These are phyloP conservation scores for Tipula confusa DNA, from an alignment of 2,888 invertebrate genomes.

Conservation along the genomic window DNA sequence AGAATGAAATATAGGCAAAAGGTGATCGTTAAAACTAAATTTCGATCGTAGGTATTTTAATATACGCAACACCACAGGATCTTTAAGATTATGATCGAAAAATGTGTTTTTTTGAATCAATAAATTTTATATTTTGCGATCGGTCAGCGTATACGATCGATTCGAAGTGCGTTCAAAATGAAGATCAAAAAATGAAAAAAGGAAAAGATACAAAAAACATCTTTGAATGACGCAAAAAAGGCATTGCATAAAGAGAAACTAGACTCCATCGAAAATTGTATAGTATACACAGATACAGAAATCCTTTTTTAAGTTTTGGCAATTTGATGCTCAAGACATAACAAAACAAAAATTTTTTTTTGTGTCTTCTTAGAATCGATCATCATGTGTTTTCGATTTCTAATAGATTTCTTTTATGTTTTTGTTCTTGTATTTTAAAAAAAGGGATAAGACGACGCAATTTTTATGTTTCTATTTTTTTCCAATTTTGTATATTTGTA, in stretches of 20 bases:
- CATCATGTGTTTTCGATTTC: constrained; percentile 20
- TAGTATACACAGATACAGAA: background rate
- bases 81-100: background rate
- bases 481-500: background rate
- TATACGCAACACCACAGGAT: background rate
- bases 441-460: constrained; percentile 25
- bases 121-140: constrained; percentile 12
- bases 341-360: background rate
- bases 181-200: background rate
- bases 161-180: background rate
- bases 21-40: background rate
- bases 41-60: background rate
- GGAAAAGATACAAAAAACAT: background rate
- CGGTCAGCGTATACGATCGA: background rate
- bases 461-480: constrained; percentile 20
- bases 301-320: background rate
- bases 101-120: background rate
- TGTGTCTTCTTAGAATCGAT: constrained; percentile 13
- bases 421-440: background rate
- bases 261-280: background rate
- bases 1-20: constrained; percentile 12
- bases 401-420: background rate
- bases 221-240: background rate
- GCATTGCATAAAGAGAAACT: constrained; percentile 1
- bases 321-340: background rate